Evolutionary conservation across 2,888 invertebrate species (phyloP), one percentile per base, ranked within the genome.

Genomic region (Bugulina stolonifera): DNA sequence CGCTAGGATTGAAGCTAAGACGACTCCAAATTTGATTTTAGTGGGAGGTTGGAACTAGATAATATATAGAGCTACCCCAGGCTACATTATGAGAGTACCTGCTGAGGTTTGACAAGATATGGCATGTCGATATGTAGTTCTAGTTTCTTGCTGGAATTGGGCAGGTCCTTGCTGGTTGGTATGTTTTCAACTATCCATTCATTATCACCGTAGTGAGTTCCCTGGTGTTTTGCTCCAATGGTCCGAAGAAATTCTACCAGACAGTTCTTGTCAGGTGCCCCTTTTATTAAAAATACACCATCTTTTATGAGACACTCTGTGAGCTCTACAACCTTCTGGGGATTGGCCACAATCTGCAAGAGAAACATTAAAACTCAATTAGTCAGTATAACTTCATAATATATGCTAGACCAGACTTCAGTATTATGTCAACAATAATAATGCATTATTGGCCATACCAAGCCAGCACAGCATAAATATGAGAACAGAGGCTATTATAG

Each of bases 111-210:
- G 64, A 32, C 64, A 10, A 64, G 64, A 27, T 64, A 64, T 14
- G 64, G 64, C 64, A 64, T 64, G 64, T 64, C 64, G 10, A 64
- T 64, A n/a, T 64, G 64, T 14, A 64, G 32, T 32, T 64, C 64
- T 32, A 64, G 32, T 64, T 64, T 64, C 34, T 64, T 64, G 32
- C 64, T 64, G 29, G 64, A 64, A n/a, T 64, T 64, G 27, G 64
- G 64, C 34, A 64, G 27, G 34, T 64, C 64, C 32, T 64, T 64
- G 34, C 64, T 64, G 29, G 64, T 64, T 3, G 64, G 64, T 2
- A 64, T 32, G 27, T 64, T 64, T 34, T 64, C 32, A n/a, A 64
- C 32, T 5, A 25, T n/a, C 64, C 64, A 64, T n/a, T 64, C 64
- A 5, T 34, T 34, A 32, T 64, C 64, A 3, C 25, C 22, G 64